Percentiles rank a stretch among this genome's conserved stretches.
Evolutionary conservation across 2,888 invertebrate species (phyloP).

Genomic region (Oxystoma pomonae): DNA sequence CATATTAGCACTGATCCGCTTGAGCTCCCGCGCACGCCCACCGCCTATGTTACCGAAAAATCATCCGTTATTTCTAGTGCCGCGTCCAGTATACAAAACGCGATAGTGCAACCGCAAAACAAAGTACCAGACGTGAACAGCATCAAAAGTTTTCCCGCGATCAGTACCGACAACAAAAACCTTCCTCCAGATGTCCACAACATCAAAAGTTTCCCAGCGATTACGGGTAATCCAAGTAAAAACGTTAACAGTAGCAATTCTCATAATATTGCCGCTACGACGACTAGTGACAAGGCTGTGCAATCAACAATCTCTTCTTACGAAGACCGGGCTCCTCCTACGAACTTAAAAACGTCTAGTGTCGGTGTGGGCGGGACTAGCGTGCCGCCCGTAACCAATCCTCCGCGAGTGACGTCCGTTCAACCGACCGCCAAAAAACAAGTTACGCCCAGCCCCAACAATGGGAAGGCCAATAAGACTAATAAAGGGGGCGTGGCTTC

Average conservation of each 20-base stretch:
- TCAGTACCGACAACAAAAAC: slow-evolving; percentile 14
- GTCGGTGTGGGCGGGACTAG: neutral
- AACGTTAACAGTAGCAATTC: slow-evolving; percentile 12
- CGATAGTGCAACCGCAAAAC: slow-evolving; percentile 6
- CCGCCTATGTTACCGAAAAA: neutral
- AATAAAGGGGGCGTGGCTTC: slow-evolving; percentile 9
- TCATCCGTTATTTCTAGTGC: neutral
- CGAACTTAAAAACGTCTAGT: neutral
- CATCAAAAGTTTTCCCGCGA: slow-evolving; percentile 41
- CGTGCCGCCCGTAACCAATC: neutral
- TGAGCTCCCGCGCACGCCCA: neutral
- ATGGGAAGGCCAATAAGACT: slow-evolving; percentile 9
- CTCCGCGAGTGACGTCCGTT: neutral
- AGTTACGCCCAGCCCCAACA: slow-evolving; percentile 5
- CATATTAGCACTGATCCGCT: neutral
- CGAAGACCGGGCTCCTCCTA: neutral
- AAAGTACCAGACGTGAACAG: slow-evolving; percentile 37
- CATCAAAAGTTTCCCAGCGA: slow-evolving; percentile 42
- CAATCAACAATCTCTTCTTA: slow-evolving; percentile 10
- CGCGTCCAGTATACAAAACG: neutral
- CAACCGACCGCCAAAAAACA: slow-evolving; percentile 10
- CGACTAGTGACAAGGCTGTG: slow-evolving; percentile 24
- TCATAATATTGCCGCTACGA: slow-evolving; percentile 7
- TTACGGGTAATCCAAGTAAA: slow-evolving; percentile 22
- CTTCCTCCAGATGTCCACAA: slow-evolving; percentile 38